Percentiles rank a stretch among this genome's conserved stretches.
phyloP scores from a whole-genome alignment of 1,140 invertebrate species.

The Papilio helenus region DNA sequence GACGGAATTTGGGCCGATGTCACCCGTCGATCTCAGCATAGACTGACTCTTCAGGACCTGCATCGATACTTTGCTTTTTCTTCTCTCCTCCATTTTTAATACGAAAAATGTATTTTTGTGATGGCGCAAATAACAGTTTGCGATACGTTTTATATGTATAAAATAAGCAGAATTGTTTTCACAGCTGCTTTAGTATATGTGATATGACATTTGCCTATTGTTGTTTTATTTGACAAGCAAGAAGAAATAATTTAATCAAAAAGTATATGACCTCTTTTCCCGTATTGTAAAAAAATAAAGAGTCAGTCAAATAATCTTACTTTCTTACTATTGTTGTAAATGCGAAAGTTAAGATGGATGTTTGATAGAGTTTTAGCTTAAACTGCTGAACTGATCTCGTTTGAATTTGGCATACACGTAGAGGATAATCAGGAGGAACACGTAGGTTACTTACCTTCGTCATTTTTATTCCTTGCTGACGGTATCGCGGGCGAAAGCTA shows the following conservation, averaged over 20 bases:
- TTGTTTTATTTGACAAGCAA: slow-evolving; percentile 2
- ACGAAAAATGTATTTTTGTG: not conserved
- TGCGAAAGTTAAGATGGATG: too few relatives aligned
- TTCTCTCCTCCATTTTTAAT: slow-evolving; percentile 54
- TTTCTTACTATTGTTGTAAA: too few relatives aligned
- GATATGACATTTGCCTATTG: not conserved
- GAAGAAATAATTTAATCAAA: not conserved
- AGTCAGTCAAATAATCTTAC: too few relatives aligned
- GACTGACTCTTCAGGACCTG: slow-evolving; percentile 50
- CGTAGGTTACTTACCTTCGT: too few relatives aligned
- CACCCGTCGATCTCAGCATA: slow-evolving; percentile 46
- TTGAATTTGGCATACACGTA: too few relatives aligned
- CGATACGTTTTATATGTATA: not conserved
- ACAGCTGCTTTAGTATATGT: not conserved
- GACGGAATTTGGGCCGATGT: slow-evolving; percentile 51
- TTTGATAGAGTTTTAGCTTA: too few relatives aligned
- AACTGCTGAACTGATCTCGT: too few relatives aligned
- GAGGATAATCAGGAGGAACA: not conserved
- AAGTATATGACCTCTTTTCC: not conserved
- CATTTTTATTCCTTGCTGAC: too few relatives aligned
- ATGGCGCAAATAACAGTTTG: not conserved
- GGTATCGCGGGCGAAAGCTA: too few relatives aligned
- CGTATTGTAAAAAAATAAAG: too few relatives aligned
- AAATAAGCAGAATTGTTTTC: not conserved
- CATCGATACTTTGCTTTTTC: slow-evolving; percentile 59